Evolutionary conservation across 2,888 invertebrate species (phyloP), one percentile per base, ranked within the genome.

Genomic region (Lingula anatina): DNA sequence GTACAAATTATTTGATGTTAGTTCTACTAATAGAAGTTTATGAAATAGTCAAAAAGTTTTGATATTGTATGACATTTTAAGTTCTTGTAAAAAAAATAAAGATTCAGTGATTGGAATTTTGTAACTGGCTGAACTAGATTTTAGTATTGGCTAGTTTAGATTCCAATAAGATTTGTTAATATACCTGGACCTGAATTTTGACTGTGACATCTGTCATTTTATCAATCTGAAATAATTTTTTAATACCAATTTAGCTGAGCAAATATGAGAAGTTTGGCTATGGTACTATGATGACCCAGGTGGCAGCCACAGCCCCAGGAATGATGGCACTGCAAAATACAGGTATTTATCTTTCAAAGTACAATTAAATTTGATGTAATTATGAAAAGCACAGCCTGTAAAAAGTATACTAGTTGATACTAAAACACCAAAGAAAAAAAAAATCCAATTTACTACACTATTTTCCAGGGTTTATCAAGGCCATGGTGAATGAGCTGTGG

Each of bases 241-340:
- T 31, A 12, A 15, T 31, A 31, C n/a, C n/a, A n/a, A n/a, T 52
- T 1, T 51, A 71, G 70, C 73, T 75, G 25, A 70, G 75, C 60
- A 74, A 72, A 56, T 71, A 68, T 65, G 76, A 76, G 61, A 75
- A 75, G 65, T 76, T 75, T 68, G 76, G 76, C 18, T 76, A 76
- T 58, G 76, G 76, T 28, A 70, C 62, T 55, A 71, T 77, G 70
- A 65, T 76, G 42, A 73, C 75, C 15, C 73, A 76, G 50, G 66
- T 76, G 24, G 71, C 73, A 38, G 66, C 69, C 18, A 75, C 73
- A 12, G 68, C 73, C 1, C 64, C 68, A 21, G 77, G 76, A 20
- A 71, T 75, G 59, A 59, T 61, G 12, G 70, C 73, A 21, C 59
- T 75, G 4, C 64, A 65, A 44, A 64, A 68, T 47, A 68, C 73